Base-by-base conservation (phyloP, 2,113 vertebrate species). In the Sarotherodon lohbergeri region DNA sequence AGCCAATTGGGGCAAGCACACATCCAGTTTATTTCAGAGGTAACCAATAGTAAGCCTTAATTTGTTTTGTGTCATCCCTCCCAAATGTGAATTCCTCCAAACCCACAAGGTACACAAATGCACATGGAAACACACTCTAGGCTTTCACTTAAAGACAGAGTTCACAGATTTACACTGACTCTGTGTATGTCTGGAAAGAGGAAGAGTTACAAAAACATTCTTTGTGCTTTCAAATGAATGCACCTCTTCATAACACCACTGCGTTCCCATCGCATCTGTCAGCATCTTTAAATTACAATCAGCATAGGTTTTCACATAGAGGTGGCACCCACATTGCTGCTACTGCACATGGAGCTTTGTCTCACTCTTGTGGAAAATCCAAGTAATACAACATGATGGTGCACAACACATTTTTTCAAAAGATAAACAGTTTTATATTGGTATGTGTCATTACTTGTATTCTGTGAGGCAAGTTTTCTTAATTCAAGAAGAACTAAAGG, bases 21-120 rank as follows among this genome's bases (percentile, higher is more conserved):
- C 76, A 90, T 94, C 86, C 22, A 22, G 22, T 22, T 22, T 22
- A 81, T 82, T 90, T 71, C 11, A 85, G 85, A 89, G 39, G 73
- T 46, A 91, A 78, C 94, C 94, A 95, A 93, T 95, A 50, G 89
- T 39, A 36, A 68, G 55, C 3, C 61, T 81, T 29, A 14, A 80
- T 90, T 71, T 76, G 76, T 56, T 86, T 17, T 14, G 79, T 87
- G 86, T 86, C 87, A 91, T 90, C 88, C 89, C 90, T 93, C 91
- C 88, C 89, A 90, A 85, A 92, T 95, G 91, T 92, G 89, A 88
- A 94, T 93, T 94, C 91, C 90, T 89, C 81, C 48, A 90, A 94
- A 94, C 83, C 93, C 92, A 94, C 92, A 90, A 92, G 82, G 85
- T 90, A 87, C 85, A 93, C 90, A 93, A 90, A 89, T 78, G 73